Conservation (phyloP, 1,140 invertebrate species). For the Drosophila tani region DNA sequence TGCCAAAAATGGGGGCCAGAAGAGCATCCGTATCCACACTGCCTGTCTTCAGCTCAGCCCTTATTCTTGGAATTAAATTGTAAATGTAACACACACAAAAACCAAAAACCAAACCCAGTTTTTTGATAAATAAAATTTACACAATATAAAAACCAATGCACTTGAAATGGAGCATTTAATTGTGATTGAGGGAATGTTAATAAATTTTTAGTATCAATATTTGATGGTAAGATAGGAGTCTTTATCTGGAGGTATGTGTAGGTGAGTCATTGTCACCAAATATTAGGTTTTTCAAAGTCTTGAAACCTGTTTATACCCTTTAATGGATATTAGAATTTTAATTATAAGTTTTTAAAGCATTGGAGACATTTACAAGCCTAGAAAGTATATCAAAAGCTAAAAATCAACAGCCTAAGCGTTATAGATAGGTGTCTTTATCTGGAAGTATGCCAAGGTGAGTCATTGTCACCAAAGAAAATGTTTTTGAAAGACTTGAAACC, state of each 20-base stretch:
- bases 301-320: background rate
- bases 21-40: conserved; percentile 44
- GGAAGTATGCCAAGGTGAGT: background rate
- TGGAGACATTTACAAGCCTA: too few relatives aligned
- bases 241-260: background rate
- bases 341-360: too few relatives aligned
- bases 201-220: background rate
- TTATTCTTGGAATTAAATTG: conserved; percentile 41
- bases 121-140: conserved; percentile 69
- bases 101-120: conserved; percentile 63
- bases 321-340: background rate
- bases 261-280: background rate
- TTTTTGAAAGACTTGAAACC: background rate
- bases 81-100: conserved; percentile 47
- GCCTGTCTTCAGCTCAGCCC: conserved; percentile 31
- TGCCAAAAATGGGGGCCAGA: conserved; percentile 21
- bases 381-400: too few relatives aligned
- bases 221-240: background rate
- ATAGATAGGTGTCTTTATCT: background rate
- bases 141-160: conserved; percentile 56
- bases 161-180: conserved; percentile 5
- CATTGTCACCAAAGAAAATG: background rate
- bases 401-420: too few relatives aligned
- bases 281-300: background rate
- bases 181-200: background rate